Evolutionary conservation across 1,140 invertebrate genomes (phyloP).

Genomic region (Portunus trituberculatus): DNA sequence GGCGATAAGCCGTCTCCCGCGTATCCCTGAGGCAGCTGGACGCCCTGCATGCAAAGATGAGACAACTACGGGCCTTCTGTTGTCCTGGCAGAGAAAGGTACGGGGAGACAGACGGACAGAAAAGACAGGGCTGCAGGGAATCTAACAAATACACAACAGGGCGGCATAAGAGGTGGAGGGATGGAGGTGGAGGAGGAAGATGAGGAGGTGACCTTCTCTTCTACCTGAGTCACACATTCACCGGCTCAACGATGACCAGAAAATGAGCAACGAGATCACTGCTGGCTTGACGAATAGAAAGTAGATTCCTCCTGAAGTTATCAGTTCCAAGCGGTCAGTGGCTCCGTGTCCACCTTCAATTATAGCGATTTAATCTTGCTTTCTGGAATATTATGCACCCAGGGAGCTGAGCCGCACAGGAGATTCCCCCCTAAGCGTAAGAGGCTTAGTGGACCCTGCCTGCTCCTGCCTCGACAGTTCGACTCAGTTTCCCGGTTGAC

Average conservation of each 20-base stretch:
- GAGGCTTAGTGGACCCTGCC: not conserved
- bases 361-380: conserved; percentile 23
- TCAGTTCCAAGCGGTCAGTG: conserved; percentile 3
- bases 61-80: not conserved
- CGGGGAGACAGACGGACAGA: not conserved
- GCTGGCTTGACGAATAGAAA: conserved; percentile 1
- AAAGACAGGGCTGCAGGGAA: not conserved
- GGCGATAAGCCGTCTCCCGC: not conserved
- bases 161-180: not conserved
- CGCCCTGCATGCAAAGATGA: not conserved
- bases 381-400: not conserved
- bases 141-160: not conserved
- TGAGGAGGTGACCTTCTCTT: not conserved
- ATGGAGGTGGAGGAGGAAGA: not conserved
- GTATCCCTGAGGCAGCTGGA: not conserved
- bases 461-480: not conserved
- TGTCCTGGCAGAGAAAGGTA: not conserved
- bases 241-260: not conserved
- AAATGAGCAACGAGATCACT: conserved; percentile 13
- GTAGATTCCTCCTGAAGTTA: not conserved
- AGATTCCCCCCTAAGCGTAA: not conserved
- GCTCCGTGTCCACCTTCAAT: not conserved
- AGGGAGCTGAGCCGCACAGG: not conserved
- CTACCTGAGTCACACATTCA: not conserved
- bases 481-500: not conserved